Evolutionary conservation across 2,113 vertebrate genomes (phyloP).

Genomic region (Ailurus styani): DNA sequence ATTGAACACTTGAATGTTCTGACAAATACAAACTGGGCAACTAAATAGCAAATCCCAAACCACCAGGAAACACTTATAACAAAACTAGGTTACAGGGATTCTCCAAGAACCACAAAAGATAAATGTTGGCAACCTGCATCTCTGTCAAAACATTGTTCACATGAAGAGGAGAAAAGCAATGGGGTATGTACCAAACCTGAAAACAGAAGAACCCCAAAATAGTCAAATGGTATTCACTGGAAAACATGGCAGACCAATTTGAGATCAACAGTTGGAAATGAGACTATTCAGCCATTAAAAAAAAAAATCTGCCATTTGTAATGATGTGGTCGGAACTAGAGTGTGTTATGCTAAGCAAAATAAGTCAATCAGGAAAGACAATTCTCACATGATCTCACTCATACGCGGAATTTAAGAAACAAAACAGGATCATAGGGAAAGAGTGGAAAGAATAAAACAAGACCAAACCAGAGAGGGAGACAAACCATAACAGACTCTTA

Average conservation of each 20-base stretch:
- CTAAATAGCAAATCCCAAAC: neutral
- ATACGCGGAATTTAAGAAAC: too few species aligned
- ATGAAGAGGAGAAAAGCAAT: neutral
- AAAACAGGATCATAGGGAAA: too few species aligned
- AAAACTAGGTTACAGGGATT: neutral
- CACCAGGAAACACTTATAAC: neutral
- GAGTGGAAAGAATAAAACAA: too few species aligned
- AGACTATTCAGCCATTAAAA: neutral
- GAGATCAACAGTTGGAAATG: neutral
- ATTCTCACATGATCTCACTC: too few species aligned
- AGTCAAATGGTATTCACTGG: neutral
- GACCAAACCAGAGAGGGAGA: too few species aligned
- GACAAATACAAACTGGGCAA: neutral
- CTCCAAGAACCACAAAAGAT: too few species aligned
- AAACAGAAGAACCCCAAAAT: neutral
- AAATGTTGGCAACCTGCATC: neutral
- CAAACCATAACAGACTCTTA: too few species aligned
- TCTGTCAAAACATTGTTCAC: neutral
- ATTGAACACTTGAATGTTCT: neutral
- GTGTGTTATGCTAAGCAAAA: too few species aligned
- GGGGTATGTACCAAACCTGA: neutral
- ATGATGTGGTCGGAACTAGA: too few species aligned
- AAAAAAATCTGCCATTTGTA: too few species aligned
- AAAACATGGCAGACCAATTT: neutral
- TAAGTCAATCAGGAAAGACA: too few species aligned